Conservation (phyloP, 2,888 invertebrate genomes). For the Isoperla grammatica region DNA sequence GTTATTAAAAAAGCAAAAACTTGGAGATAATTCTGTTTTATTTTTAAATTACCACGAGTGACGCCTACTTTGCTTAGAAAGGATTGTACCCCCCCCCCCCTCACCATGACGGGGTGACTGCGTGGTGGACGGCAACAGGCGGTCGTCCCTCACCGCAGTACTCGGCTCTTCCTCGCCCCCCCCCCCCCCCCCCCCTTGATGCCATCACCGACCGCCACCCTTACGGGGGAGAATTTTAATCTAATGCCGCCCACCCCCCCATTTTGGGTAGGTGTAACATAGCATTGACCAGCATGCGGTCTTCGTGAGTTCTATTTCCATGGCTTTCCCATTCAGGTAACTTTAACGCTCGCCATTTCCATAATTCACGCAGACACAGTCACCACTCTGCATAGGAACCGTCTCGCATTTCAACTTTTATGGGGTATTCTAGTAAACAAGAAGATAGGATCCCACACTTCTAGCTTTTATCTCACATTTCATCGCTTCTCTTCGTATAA, state of each 20-base stretch:
- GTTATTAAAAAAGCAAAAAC: slow-evolving; percentile 8
- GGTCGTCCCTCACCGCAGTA: background rate
- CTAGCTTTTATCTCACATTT: too few relatives aligned
- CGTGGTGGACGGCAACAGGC: background rate
- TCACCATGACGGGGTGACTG: background rate
- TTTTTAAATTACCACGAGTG: too few relatives aligned
- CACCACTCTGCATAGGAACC: background rate
- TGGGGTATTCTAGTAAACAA: background rate
- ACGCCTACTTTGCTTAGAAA: too few relatives aligned
- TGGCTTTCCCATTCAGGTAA: slow-evolving; percentile 8
- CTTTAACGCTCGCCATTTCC: background rate
- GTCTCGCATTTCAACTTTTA: slow-evolving; percentile 5
- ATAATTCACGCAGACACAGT: slow-evolving; percentile 7
- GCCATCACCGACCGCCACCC: background rate
- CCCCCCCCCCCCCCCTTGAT: background rate
- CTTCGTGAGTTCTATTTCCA: background rate
- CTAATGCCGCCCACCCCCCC: slow-evolving; percentile 7
- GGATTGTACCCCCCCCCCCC: too few relatives aligned
- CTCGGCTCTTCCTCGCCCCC: background rate
- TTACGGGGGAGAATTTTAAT: slow-evolving; percentile 22
- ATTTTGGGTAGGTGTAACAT: background rate
- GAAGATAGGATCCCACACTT: too few relatives aligned
- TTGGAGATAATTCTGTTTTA: background rate
- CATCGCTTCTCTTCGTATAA: too few relatives aligned
- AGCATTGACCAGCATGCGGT: slow-evolving; percentile 2